Percentiles rank a stretch among this genome's conserved stretches.
These are phyloP conservation scores for Parnassius mnemosyne DNA, from an alignment of 2,888 invertebrate genomes.

Conservation along the genomic window DNA sequence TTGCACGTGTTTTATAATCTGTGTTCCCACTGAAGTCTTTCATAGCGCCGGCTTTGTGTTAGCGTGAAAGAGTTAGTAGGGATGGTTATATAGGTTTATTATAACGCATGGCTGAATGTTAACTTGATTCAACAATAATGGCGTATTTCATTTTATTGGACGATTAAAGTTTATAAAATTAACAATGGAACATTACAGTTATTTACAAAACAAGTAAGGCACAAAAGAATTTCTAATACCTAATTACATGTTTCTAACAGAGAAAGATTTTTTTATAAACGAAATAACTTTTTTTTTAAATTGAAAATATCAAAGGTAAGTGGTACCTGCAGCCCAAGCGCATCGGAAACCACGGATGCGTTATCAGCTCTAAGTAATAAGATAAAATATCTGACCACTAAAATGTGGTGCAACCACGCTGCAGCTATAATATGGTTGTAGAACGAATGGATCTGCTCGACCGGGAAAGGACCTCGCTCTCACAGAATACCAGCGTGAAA, in stretches of 20 bases:
- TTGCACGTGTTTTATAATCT: conserved; percentile 43
- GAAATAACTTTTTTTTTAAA: too few relatives aligned
- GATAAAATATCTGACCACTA: background rate
- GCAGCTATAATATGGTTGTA: too few relatives aligned
- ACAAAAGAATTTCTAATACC: background rate
- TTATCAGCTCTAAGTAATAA: background rate
- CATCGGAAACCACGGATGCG: too few relatives aligned
- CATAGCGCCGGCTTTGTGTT: conserved; percentile 5
- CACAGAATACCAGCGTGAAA: too few relatives aligned
- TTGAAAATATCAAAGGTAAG: too few relatives aligned
- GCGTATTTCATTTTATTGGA: conserved; percentile 2
- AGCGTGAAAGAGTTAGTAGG: conserved; percentile 5
- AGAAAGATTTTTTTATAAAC: too few relatives aligned
- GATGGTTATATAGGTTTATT: conserved; percentile 5
- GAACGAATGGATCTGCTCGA: too few relatives aligned
- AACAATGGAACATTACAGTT: too few relatives aligned
- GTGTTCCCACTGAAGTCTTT: conserved; percentile 23
- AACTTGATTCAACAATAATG: conserved; percentile 15
- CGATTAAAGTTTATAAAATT: background rate
- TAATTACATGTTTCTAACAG: too few relatives aligned
- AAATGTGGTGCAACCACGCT: too few relatives aligned
- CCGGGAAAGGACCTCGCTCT: too few relatives aligned
- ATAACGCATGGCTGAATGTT: conserved; percentile 13
- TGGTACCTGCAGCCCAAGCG: too few relatives aligned
- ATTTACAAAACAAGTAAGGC: background rate